Evolutionary conservation across 2,113 vertebrate genomes (phyloP), one percentile per base, ranked within the genome.

Genomic region (Papio anubis): DNA sequence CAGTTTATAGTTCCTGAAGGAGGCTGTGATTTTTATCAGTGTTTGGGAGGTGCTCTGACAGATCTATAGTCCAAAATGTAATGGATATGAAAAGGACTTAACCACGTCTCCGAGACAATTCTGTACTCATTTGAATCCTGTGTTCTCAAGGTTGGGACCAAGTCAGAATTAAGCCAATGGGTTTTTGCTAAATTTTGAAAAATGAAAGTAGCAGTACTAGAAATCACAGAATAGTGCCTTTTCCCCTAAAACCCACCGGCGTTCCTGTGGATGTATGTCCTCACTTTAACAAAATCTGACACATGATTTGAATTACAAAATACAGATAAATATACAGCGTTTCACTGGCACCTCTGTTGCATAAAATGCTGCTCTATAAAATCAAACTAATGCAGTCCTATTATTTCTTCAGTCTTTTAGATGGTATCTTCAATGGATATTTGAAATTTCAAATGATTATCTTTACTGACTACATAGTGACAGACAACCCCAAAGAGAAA

Each of bases 21-120:
- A 96, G 96, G 40, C 18, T 93, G 48, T 92, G 90, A 89, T 92
- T 97, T 97, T 94, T 97, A 97, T 68, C 92, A 82, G 66, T 90
- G 88, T 91, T 94, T 90, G 80, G 84, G 72, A 98, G 82, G 79
- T 88, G 85, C 88, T 95, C 64, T 84, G 92, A 82, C 76, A 88
- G 92, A 88, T 88, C 96, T 90, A 81, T 55, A 16, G 81, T 73
- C 78, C 85, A 90, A 93, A 84, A 92, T 66, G 35, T 86, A 94
- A 96, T 50, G 80, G 57, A 61, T 82, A 76, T 88, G 87, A 96
- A 82, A 81, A 89, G 43, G 61, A 76, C 40, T 78, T 84, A 78
- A 12, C 59, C 84, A 30, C 1, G 38, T 93, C 84, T 84, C 80
- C 75, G 59, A 86, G 93, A 96, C 40, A 76, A 59, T 73, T 76